Percentiles rank a stretch among this genome's conserved stretches.
Evolutionary conservation across 2,113 vertebrate species (phyloP).

Genomic region (Rhea pennata): DNA sequence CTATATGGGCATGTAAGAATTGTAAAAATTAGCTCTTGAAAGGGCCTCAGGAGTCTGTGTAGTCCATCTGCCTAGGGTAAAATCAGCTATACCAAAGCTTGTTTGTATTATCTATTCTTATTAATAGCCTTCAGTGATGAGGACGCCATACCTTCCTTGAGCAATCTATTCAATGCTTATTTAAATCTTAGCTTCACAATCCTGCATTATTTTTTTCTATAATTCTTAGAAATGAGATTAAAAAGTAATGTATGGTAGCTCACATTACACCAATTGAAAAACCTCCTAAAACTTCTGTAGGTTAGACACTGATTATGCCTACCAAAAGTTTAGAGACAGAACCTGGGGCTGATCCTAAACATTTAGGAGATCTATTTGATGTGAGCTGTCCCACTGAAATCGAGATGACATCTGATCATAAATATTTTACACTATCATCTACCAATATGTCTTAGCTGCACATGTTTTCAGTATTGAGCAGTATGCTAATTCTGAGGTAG

Average conservation of each 20-base stretch:
- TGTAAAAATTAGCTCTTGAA: neutral
- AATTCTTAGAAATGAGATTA: slow-evolving; percentile 1
- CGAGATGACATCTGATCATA: slow-evolving; percentile 28
- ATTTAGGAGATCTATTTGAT: slow-evolving; percentile 38
- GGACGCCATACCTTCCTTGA: neutral
- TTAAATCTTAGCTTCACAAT: neutral
- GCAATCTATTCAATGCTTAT: neutral
- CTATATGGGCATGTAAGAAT: neutral
- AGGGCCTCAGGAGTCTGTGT: neutral
- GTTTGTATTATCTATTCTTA: neutral
- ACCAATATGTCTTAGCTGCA: neutral
- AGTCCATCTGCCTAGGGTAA: neutral
- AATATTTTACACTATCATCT: slow-evolving; percentile 32
- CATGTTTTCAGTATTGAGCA: neutral
- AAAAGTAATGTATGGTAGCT: neutral
- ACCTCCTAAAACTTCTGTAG: neutral
- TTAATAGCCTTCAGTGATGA: neutral
- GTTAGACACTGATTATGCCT: slow-evolving; percentile 4
- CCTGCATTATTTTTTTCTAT: neutral
- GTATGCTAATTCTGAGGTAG: neutral
- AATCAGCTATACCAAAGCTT: neutral
- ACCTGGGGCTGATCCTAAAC: slow-evolving; percentile 39
- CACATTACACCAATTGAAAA: neutral
- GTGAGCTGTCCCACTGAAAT: slow-evolving; percentile 22
- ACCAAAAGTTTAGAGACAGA: slow-evolving; percentile 31